Conservation (phyloP, 2,797 vertebrate species). For the Takifugu ocellatus region DNA sequence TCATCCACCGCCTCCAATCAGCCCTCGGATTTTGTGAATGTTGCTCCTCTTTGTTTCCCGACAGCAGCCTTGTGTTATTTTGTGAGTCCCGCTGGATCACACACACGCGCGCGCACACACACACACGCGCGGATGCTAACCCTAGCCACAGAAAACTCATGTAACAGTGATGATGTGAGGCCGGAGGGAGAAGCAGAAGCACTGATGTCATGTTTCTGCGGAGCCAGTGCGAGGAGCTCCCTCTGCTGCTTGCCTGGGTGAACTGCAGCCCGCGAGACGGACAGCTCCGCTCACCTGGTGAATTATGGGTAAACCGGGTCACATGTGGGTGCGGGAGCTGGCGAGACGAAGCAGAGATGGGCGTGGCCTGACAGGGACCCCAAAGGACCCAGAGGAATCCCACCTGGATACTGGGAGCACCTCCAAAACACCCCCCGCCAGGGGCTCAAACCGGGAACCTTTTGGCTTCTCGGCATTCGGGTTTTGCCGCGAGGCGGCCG, state of each 20-base stretch:
- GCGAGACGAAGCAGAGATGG: no score
- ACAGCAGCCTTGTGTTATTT: background rate
- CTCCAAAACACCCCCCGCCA: no score
- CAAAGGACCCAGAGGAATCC: no score
- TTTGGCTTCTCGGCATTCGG: no score
- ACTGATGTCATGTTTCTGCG: slow-evolving; percentile 67
- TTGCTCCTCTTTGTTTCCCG: background rate
- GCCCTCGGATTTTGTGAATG: slow-evolving; percentile 7
- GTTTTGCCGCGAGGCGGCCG: no score
- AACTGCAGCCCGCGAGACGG: slow-evolving; percentile 11
- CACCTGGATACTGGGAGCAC: no score
- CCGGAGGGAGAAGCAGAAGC: slow-evolving; percentile 55
- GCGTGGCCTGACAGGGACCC: no score
- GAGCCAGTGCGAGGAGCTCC: slow-evolving; percentile 62
- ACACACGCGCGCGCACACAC: slow-evolving; percentile 1
- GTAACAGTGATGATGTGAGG: slow-evolving; percentile 63
- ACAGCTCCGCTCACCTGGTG: no score
- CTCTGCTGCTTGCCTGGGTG: slow-evolving; percentile 55
- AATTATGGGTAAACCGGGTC: no score
- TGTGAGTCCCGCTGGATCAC: slow-evolving; percentile 4
- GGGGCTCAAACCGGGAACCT: no score
- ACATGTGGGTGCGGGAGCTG: no score
- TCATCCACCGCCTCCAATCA: background rate
- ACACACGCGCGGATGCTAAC: slow-evolving; percentile 37
- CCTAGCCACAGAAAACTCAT: slow-evolving; percentile 66